Percentiles rank a stretch among this genome's conserved stretches.
Evolutionary conservation across 2,113 vertebrate species (phyloP).

Genomic region (Semicossyphus pulcher): DNA sequence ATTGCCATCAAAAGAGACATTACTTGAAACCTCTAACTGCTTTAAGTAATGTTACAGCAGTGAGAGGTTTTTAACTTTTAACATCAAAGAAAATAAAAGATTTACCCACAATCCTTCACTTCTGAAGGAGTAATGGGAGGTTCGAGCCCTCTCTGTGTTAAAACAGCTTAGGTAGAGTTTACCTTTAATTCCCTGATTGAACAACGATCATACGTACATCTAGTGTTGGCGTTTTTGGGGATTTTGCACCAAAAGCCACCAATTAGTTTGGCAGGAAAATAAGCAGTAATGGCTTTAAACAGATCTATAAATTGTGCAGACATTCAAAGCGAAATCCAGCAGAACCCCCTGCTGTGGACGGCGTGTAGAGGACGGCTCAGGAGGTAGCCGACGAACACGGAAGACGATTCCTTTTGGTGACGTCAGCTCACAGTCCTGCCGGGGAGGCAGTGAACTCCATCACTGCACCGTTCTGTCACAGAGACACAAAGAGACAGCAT

Average conservation of each 20-base stretch:
- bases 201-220: conserved; percentile 8
- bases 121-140: too few species aligned
- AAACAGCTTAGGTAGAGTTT: background rate
- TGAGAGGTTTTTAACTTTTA: background rate
- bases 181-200: conserved; percentile 16
- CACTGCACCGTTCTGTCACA: conserved; percentile 59
- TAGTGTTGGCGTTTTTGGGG: background rate
- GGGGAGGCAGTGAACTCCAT: conserved; percentile 58
- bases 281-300: background rate
- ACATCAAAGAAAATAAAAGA: background rate
- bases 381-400: background rate
- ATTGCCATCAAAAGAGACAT: conserved; percentile 5
- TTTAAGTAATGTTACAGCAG: background rate
- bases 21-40: too few species aligned
- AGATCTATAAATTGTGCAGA: too few species aligned
- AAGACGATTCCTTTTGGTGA: background rate
- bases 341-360: background rate
- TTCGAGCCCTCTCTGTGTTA: background rate
- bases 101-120: background rate
- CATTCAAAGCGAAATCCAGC: conserved; percentile 1
- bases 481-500: conserved; percentile 28
- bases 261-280: background rate
- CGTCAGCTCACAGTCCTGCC: conserved; percentile 39
- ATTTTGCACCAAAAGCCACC: background rate
- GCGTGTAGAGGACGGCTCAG: background rate